Evolutionary conservation across 2,888 invertebrate species (phyloP).

Genomic region (Galerucella calmariensis): DNA sequence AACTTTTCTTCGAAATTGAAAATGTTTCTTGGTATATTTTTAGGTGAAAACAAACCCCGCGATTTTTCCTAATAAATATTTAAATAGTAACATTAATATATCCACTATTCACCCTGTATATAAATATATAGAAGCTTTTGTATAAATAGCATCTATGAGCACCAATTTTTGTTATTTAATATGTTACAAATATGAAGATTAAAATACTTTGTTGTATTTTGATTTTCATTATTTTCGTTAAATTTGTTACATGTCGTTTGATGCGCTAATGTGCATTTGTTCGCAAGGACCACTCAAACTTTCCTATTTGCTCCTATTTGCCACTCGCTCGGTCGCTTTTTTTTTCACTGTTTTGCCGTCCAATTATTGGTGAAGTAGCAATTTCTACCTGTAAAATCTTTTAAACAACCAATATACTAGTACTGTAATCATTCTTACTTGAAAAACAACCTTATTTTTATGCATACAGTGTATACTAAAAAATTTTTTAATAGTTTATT

Average conservation of each 20-base stretch:
- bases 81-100: neutral
- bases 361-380: neutral
- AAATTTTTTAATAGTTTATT: no score
- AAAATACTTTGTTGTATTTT: slow-evolving; percentile 40
- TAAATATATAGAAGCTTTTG: neutral
- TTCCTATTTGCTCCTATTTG: slow-evolving; percentile 68
- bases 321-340: slow-evolving; percentile 64
- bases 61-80: neutral
- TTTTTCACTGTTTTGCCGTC: slow-evolving; percentile 40
- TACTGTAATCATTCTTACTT: no score
- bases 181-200: slow-evolving; percentile 31
- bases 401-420: no score
- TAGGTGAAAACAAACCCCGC: neutral
- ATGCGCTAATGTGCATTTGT: slow-evolving; percentile 68
- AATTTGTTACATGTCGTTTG: slow-evolving; percentile 63
- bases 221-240: slow-evolving; percentile 38
- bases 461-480: no score
- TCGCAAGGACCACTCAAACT: slow-evolving; percentile 85
- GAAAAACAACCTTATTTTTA: no score
- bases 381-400: neutral
- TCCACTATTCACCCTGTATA: neutral
- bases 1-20: neutral
- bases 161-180: slow-evolving; percentile 28
- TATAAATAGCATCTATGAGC: slow-evolving; percentile 30
- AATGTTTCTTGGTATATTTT: neutral